Evolutionary conservation across 2,797 vertebrate genomes (phyloP).

Genomic region (Danionella dracula): DNA sequence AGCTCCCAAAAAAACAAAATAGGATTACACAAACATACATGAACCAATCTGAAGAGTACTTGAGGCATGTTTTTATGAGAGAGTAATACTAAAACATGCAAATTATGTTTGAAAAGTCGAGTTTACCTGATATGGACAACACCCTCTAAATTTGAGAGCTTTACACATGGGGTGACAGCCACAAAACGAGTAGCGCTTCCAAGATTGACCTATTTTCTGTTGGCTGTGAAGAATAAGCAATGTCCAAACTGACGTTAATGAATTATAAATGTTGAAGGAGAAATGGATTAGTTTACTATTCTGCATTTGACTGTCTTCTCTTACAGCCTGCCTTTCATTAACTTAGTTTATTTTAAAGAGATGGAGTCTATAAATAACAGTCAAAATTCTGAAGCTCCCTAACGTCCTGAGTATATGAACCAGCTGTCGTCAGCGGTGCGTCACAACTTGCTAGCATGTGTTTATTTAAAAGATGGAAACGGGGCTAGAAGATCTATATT

Average conservation of each 20-base stretch:
- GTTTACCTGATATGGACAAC: background rate
- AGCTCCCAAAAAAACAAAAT: too few species aligned
- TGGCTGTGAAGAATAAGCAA: conserved; percentile 23
- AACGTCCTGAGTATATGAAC: conserved; percentile 20
- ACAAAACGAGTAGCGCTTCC: conserved; percentile 14
- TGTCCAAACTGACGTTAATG: conserved; percentile 13
- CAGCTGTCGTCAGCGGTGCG: conserved; percentile 22
- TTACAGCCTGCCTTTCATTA: background rate
- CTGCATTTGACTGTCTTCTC: conserved; percentile 21
- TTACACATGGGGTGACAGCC: conserved; percentile 18
- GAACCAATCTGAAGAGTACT: too few species aligned
- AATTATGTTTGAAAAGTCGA: too few species aligned
- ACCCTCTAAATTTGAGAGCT: background rate
- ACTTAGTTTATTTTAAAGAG: conserved; percentile 12
- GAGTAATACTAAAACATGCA: too few species aligned
- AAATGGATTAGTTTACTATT: conserved; percentile 42
- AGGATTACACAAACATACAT: too few species aligned
- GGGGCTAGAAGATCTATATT: background rate
- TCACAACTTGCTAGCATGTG: background rate
- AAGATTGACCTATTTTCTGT: conserved; percentile 38
- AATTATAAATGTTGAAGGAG: conserved; percentile 22
- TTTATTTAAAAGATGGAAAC: background rate
- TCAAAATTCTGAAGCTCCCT: conserved; percentile 14
- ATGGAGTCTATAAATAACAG: conserved; percentile 41
- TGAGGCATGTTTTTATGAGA: too few species aligned